Conservation (phyloP, 2,888 invertebrate genomes). For the Adineta ricciae region DNA sequence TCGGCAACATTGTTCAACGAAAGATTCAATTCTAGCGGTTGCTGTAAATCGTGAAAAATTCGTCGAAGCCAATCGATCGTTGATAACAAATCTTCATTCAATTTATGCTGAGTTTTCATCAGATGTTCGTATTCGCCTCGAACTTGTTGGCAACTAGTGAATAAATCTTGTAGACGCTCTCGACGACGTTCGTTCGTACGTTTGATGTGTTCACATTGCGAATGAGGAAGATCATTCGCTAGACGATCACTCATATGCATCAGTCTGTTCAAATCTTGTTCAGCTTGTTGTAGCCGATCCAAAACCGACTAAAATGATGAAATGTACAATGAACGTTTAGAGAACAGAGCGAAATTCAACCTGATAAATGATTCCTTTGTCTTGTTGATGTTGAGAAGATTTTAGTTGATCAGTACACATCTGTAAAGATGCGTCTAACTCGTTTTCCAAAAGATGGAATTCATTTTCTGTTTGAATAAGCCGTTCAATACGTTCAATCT, state of each 20-base stretch:
- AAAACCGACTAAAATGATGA: neutral
- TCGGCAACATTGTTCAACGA: neutral
- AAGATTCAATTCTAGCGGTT: neutral
- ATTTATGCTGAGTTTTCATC: slow-evolving; percentile 6
- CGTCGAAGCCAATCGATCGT: neutral
- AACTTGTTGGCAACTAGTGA: neutral
- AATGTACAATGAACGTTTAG: neutral
- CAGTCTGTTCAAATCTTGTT: neutral
- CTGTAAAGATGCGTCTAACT: neutral
- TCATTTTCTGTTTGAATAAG: neutral
- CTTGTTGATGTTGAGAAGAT: neutral
- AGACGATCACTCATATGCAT: neutral
- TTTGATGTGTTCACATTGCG: neutral
- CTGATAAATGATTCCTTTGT: neutral
- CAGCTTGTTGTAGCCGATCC: neutral
- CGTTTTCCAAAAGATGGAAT: neutral
- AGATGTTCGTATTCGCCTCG: neutral
- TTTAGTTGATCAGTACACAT: neutral
- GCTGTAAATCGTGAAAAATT: neutral
- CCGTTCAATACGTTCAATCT: slow-evolving; percentile 9
- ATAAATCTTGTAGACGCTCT: neutral
- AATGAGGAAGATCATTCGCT: neutral
- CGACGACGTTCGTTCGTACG: neutral
- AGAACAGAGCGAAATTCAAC: neutral
- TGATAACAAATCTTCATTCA: neutral